phyloP scores from a whole-genome alignment of 2,888 invertebrate species.

The Pachycephus smyrnensis region DNA sequence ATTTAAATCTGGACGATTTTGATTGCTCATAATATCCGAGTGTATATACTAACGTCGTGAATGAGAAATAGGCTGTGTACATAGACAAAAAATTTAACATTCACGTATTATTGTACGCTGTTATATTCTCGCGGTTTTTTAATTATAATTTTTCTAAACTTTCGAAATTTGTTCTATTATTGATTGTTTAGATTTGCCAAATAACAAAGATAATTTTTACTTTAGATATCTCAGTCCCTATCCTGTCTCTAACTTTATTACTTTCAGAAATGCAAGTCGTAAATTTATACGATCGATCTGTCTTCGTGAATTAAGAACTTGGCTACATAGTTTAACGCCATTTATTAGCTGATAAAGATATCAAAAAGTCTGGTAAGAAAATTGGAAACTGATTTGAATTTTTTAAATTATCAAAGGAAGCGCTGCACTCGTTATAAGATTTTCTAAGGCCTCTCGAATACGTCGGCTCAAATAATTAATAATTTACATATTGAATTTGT shows the following conservation, averaged over 20 bases:
- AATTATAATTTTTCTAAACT: neutral
- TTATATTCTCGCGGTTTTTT: no score
- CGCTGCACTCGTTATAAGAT: no score
- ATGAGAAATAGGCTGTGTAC: neutral
- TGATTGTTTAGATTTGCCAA: neutral
- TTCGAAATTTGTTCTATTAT: neutral
- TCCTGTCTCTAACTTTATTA: neutral
- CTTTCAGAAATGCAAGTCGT: neutral
- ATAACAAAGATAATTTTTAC: neutral
- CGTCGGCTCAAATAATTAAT: no score
- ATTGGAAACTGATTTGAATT: no score
- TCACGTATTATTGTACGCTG: no score
- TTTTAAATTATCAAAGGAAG: no score
- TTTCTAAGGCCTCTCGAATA: no score
- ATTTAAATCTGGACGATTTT: neutral
- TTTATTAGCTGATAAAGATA: neutral
- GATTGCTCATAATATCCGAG: neutral
- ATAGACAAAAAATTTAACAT: no score
- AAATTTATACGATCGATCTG: neutral
- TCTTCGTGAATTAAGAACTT: neutral
- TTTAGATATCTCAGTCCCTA: neutral
- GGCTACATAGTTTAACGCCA: neutral
- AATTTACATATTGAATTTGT: no score
- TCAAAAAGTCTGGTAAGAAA: neutral
- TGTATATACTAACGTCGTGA: neutral